Conservation (phyloP, 2,797 vertebrate genomes). For the Discoglossus pictus region DNA sequence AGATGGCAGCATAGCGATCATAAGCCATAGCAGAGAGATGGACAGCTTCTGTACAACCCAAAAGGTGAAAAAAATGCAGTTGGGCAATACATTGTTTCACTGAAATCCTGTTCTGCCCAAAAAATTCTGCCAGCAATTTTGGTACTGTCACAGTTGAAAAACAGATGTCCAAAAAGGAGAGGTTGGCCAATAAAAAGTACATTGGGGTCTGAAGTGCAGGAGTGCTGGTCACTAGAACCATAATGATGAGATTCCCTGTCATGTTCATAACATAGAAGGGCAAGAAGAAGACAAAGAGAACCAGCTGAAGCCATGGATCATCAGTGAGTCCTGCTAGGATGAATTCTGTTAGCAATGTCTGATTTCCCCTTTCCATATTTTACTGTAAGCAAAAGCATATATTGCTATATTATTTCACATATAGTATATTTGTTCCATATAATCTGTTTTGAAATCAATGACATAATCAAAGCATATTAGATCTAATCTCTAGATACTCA, state of each 20-base stretch:
- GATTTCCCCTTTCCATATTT: constrained; percentile 49
- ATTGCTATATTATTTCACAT: no score
- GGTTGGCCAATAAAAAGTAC: constrained; percentile 58
- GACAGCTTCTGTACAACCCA: constrained; percentile 55
- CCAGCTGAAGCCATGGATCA: constrained; percentile 34
- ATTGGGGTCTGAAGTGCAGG: constrained; percentile 50
- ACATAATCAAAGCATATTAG: no score
- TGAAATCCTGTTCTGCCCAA: constrained; percentile 53
- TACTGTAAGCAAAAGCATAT: no score
- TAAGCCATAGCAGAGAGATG: constrained; percentile 59
- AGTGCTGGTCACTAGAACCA: constrained; percentile 52
- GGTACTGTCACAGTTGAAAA: constrained; percentile 57
- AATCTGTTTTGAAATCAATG: no score
- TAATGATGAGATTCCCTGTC: constrained; percentile 55
- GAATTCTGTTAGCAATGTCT: constrained; percentile 54
- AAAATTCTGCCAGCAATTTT: constrained; percentile 57
- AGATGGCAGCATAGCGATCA: constrained; percentile 56
- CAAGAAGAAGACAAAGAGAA: constrained; percentile 51
- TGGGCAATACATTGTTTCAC: constrained; percentile 55
- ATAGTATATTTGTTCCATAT: no score
- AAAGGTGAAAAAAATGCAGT: constrained; percentile 57
- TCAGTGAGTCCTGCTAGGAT: constrained; percentile 53
- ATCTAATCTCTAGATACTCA: no score
- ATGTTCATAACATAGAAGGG: constrained; percentile 58
- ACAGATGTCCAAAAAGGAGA: constrained; percentile 58